Evolutionary conservation across 2,113 vertebrate genomes (phyloP).

Genomic region (Syrmaticus mikado): DNA sequence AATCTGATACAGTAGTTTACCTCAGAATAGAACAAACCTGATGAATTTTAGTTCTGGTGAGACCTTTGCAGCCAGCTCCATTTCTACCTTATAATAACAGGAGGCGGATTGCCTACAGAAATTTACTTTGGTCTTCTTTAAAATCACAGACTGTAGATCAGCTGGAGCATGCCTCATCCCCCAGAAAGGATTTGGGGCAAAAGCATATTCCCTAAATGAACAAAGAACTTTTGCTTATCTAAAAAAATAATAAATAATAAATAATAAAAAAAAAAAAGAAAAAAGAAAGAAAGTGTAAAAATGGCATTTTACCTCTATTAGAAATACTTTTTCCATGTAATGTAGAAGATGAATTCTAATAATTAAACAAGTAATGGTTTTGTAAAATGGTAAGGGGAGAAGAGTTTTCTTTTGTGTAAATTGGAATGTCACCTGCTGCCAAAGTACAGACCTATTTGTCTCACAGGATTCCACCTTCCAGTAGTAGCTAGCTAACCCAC

Average conservation of each 20-base stretch:
- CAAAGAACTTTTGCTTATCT: not conserved
- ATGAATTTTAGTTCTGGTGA: not conserved
- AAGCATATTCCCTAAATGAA: not conserved
- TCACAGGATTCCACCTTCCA: not conserved
- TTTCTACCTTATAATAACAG: not conserved
- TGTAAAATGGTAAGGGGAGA: not conserved
- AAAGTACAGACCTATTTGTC: not conserved
- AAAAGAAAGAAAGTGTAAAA: not conserved
- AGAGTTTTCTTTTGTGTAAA: not conserved
- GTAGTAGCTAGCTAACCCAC: not conserved
- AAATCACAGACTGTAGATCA: not conserved
- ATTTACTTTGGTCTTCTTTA: not conserved
- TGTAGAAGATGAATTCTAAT: not conserved
- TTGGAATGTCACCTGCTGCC: not conserved
- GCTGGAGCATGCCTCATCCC: not conserved
- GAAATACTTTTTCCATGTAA: not conserved
- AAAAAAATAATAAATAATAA: not conserved
- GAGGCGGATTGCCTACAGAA: not conserved
- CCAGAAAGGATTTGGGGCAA: not conserved
- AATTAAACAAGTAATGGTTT: not conserved
- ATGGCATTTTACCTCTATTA: not conserved
- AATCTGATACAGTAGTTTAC: constrained; percentile 14
- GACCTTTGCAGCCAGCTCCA: not conserved
- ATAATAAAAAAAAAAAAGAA: not conserved
- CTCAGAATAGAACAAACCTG: not conserved